phyloP scores from a whole-genome alignment of 2,888 invertebrate genomes.

The Cryptus viduatorius region DNA sequence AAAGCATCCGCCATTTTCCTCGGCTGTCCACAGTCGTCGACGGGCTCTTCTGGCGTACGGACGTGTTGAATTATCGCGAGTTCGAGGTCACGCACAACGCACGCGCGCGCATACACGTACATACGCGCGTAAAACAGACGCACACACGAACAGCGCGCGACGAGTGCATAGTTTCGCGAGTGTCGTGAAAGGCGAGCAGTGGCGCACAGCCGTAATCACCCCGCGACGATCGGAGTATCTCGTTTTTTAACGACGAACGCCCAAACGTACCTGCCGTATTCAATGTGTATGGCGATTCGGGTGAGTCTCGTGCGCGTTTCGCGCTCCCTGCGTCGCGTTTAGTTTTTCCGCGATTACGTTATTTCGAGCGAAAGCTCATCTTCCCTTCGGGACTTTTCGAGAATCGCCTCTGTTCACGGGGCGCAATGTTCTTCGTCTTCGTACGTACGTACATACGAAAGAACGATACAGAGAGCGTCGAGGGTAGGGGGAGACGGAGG shows the following conservation, averaged over 20 bases:
- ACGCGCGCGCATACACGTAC: slow-evolving; percentile 5
- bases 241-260: slow-evolving; percentile 82
- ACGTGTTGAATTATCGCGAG: slow-evolving; percentile 73
- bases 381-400: too few species aligned
- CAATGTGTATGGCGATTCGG: slow-evolving; percentile 95
- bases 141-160: slow-evolving; percentile 19
- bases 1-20: slow-evolving; percentile 69
- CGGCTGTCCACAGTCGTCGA: slow-evolving; percentile 77
- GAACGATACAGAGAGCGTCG: background rate
- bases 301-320: slow-evolving; percentile 86
- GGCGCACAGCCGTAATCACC: background rate
- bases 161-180: slow-evolving; percentile 39
- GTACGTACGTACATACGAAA: background rate
- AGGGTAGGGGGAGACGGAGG: slow-evolving; percentile 16
- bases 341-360: background rate
- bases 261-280: slow-evolving; percentile 87
- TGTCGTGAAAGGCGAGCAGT: slow-evolving; percentile 19
- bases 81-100: slow-evolving; percentile 53
- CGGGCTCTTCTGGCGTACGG: slow-evolving; percentile 78
- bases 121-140: background rate
- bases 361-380: too few species aligned
- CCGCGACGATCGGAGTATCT: slow-evolving; percentile 77
- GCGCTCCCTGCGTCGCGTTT: background rate
- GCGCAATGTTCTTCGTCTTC: background rate
- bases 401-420: too few species aligned